phyloP scores from a whole-genome alignment of 1,140 invertebrate genomes.

The Drosophila funebris region DNA sequence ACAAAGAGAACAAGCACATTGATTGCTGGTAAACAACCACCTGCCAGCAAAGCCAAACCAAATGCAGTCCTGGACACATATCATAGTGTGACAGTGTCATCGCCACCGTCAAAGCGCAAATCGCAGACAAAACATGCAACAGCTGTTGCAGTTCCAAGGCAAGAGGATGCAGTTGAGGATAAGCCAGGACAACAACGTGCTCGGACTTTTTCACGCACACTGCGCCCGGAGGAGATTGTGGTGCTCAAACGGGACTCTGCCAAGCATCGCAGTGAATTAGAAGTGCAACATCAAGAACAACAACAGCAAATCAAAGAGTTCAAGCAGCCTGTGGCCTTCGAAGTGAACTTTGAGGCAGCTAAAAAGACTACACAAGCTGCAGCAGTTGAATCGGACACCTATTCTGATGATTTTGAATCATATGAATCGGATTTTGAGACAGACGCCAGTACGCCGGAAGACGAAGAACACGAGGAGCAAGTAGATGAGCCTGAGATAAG shows the following conservation, averaged over 20 bases:
- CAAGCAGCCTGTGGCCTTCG: conserved; percentile 70
- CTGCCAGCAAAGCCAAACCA: conserved; percentile 43
- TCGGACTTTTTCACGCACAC: conserved; percentile 63
- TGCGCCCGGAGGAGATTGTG: conserved; percentile 75
- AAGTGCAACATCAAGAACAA: conserved; percentile 28
- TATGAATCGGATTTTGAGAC: conserved; percentile 86
- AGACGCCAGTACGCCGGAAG: conserved; percentile 61
- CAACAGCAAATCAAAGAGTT: background rate
- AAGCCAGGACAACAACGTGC: conserved; percentile 30
- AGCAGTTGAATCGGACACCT: conserved; percentile 65
- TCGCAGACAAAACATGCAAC: conserved; percentile 38
- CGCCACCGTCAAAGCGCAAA: conserved; percentile 74
- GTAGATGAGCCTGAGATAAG: conserved; percentile 4
- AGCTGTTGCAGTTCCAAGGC: background rate
- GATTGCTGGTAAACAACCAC: conserved; percentile 53
- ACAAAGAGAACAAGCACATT: conserved; percentile 32
- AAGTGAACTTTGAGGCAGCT: conserved; percentile 66
- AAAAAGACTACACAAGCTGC: conserved; percentile 22
- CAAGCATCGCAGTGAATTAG: conserved; percentile 55
- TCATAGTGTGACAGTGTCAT: conserved; percentile 82
- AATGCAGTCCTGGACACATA: conserved; percentile 79
- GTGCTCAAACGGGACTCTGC: conserved; percentile 69
- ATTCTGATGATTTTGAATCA: conserved; percentile 85
- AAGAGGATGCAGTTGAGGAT: background rate
- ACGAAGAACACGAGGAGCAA: conserved; percentile 35